These are phyloP conservation scores for Nasua narica DNA, from an alignment of 2,797 vertebrate genomes.

Conservation along the genomic window DNA sequence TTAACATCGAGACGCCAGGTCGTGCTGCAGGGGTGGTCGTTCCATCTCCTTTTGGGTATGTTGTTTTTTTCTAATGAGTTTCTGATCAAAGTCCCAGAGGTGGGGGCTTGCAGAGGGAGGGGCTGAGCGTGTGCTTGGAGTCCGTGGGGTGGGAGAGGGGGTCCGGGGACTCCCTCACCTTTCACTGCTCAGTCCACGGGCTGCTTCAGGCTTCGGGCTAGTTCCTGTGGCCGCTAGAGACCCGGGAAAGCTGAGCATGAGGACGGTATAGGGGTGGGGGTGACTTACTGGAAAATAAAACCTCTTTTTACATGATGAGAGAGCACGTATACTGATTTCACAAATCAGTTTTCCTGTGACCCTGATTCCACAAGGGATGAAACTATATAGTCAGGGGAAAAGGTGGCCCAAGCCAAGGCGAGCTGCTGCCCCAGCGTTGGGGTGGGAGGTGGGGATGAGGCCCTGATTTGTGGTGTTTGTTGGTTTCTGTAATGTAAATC, in stretches of 20 bases:
- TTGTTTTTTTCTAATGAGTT: background rate
- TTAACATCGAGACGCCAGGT: background rate
- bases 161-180: background rate
- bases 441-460: background rate
- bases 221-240: background rate
- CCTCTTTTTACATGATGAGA: background rate
- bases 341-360: background rate
- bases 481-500: background rate
- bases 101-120: background rate
- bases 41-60: background rate
- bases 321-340: background rate
- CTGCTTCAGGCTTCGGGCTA: background rate
- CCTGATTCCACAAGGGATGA: background rate
- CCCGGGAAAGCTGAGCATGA: background rate
- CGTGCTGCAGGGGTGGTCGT: background rate
- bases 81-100: background rate
- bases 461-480: background rate
- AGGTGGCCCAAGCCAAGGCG: background rate
- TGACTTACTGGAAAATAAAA: background rate
- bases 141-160: too few species aligned
- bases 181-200: background rate
- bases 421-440: background rate
- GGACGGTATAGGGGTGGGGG: accelerated
- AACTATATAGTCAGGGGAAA: background rate
- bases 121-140: background rate